Base-by-base conservation (phyloP, 2,888 invertebrate species). In the Priocnemis perturbator region DNA sequence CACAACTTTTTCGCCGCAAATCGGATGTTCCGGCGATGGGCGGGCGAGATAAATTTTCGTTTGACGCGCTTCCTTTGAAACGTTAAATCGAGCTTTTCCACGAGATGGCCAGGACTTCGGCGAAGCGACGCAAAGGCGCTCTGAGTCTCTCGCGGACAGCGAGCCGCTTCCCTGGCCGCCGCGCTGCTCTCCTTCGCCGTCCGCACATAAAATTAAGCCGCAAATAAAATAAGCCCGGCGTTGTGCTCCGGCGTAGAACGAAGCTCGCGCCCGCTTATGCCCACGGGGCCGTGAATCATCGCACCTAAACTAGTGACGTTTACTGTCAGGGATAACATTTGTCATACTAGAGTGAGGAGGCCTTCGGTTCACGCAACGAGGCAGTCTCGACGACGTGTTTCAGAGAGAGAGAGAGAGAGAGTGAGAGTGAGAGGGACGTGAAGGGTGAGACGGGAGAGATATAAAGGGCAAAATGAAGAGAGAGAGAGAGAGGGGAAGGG, bases 281-380 rank as follows among this genome's bases (percentile, higher is more conserved):
- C 71, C 74, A 53, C 62, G 67, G 71, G 69, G 81, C 78, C 79
- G 81, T 87, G 85, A 87, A 87, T 87, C 87, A 86, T 81, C 76
- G 69, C 74, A 76, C 83, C 85, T 85, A 86, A 87, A 85, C 86
- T 84, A 86, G 85, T 79, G 87, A 88, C 87, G 79, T 87, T 88
- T 85, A 88, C 82, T 84, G 86, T 86, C 86, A 83, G 79, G 83
- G 83, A 86, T 84, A 87, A 85, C 86, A 82, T 87, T 87, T 87
- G 87, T 87, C 87, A 86, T 87, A 83, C 74, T 76, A 75, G 77
- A 77, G 77, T 71, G 77, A 69, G 73, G 58, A 68, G 58, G 64
- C 59, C 68, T 62, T 73, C 69, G 73, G 69, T 59, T 70, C 73
- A 52, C 65, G 56, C 68, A 71, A 79, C 72, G 61, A 76, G 69